Percentiles rank a stretch among this genome's conserved stretches.
These are phyloP conservation scores for Chrysemys picta DNA, from an alignment of 2,113 vertebrate genomes.

Conservation along the genomic window DNA sequence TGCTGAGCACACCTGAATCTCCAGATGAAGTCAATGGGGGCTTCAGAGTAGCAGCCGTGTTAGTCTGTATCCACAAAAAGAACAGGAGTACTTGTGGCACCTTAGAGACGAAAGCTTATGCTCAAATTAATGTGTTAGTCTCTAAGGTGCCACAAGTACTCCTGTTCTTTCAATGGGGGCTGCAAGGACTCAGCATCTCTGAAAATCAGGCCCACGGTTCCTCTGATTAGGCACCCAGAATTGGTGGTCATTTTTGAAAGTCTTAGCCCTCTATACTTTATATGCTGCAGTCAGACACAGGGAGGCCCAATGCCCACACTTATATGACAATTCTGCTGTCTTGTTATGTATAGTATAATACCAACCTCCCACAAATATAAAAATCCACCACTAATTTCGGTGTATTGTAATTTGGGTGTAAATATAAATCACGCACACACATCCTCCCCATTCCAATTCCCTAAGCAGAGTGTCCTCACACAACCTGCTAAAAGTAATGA, in stretches of 20 bases:
- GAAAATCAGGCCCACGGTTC: background rate
- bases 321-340: conserved; percentile 23
- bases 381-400: conserved; percentile 31
- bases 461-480: conserved; percentile 47
- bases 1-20: accelerated
- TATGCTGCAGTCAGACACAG: background rate
- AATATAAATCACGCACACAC: background rate
- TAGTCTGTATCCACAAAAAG: too few species aligned
- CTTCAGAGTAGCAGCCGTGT: background rate
- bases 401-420: conserved; percentile 40
- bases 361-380: conserved; percentile 50
- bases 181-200: background rate
- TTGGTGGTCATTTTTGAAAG: background rate
- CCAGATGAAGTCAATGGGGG: background rate
- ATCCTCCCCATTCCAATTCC: conserved; percentile 22
- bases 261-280: background rate
- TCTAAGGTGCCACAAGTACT: too few species aligned
- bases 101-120: too few species aligned
- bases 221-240: background rate
- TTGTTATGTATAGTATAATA: conserved; percentile 37
- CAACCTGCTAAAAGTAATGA: conserved; percentile 65
- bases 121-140: too few species aligned
- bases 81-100: too few species aligned
- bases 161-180: background rate
- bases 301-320: background rate